Conservation (phyloP, 1,140 invertebrate species). For the Lordiphosa clarofinis region DNA sequence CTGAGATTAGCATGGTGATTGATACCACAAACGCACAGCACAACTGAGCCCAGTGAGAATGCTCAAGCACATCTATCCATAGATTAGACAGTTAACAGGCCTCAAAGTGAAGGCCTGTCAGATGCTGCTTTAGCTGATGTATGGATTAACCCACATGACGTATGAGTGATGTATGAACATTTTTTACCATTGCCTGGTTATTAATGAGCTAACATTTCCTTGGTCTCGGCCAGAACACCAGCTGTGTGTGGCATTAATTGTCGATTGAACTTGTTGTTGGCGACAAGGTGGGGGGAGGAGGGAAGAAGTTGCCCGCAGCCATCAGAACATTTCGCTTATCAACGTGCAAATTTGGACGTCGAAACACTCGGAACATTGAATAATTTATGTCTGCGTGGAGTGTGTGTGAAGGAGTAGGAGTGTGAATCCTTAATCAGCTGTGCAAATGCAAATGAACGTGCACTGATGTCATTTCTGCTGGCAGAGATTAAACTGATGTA, state of each 20-base stretch:
- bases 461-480: conserved; percentile 17
- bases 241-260: conserved; percentile 59
- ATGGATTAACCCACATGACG: conserved; percentile 70
- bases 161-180: conserved; percentile 68
- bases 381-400: conserved; percentile 30
- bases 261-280: conserved; percentile 38
- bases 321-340: conserved; percentile 7
- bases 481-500: conserved; percentile 22
- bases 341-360: conserved; percentile 34
- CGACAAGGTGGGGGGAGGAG: conserved; percentile 1
- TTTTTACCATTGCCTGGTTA: conserved; percentile 34
- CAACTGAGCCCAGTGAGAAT: conserved; percentile 1
- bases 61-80: conserved; percentile 22
- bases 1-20: conserved; percentile 58
- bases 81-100: conserved; percentile 43
- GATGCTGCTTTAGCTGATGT: conserved; percentile 36
- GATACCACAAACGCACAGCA: conserved; percentile 41
- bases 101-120: conserved; percentile 38
- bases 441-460: conserved; percentile 45
- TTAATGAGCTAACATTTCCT: conserved; percentile 59
- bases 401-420: conserved; percentile 2
- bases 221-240: conserved; percentile 20
- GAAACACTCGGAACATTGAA: conserved; percentile 37
- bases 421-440: conserved; percentile 46
- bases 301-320: conserved; percentile 19